Conservation (phyloP, 1,140 invertebrate genomes). For the Octopus sinensis region DNA sequence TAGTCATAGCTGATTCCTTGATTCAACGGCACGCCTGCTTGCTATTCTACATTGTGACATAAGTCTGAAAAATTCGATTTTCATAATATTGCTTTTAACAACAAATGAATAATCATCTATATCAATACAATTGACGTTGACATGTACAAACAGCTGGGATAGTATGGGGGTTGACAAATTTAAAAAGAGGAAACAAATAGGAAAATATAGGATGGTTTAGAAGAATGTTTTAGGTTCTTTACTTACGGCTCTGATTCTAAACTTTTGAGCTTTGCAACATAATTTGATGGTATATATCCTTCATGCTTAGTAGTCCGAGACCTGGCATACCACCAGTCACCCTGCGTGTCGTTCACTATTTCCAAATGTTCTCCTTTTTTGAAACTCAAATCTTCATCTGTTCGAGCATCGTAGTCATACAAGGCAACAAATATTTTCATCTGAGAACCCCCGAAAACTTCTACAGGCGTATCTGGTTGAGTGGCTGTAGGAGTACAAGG, state of each 20-base stretch:
- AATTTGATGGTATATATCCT: slow-evolving; percentile 99
- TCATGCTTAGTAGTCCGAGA: slow-evolving; percentile 86
- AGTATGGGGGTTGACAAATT: too few relatives aligned
- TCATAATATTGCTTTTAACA: too few relatives aligned
- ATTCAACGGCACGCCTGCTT: too few relatives aligned
- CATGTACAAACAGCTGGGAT: too few relatives aligned
- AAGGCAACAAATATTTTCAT: slow-evolving; percentile 86
- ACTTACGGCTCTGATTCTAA: slow-evolving; percentile 98
- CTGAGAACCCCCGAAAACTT: slow-evolving; percentile 21
- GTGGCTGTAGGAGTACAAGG: slow-evolving; percentile 20
- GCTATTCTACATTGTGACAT: too few relatives aligned
- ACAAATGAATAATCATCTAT: too few relatives aligned
- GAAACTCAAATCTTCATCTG: slow-evolving; percentile 97
- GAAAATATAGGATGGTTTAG: too few relatives aligned
- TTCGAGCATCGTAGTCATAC: slow-evolving; percentile 98
- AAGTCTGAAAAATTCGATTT: too few relatives aligned
- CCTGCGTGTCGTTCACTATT: slow-evolving; percentile 96
- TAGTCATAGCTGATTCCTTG: too few relatives aligned
- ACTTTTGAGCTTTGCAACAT: slow-evolving; percentile 97
- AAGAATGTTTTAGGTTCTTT: slow-evolving; percentile 4
- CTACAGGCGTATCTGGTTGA: slow-evolving; percentile 24
- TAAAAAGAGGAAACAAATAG: too few relatives aligned
- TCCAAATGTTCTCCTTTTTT: slow-evolving; percentile 97
- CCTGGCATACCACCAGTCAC: slow-evolving; percentile 98
- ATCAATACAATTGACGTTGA: too few relatives aligned